Evolutionary conservation across 92 coral and sea anemone genomes (phyloP).

Genomic region (Scolanthus callimorphus): DNA sequence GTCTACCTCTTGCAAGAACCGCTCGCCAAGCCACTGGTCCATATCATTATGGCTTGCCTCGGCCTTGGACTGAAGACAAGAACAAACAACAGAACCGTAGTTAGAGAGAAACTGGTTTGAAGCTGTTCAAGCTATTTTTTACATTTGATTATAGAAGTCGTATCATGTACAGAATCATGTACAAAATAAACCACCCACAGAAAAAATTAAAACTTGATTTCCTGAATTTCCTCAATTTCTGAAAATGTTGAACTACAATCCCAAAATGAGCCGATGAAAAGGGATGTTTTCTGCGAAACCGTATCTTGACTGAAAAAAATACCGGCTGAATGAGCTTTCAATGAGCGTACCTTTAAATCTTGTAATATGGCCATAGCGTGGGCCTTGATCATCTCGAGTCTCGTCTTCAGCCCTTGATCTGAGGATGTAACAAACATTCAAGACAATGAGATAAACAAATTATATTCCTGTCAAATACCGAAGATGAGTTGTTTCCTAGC

Average conservation of each 20-base stretch:
- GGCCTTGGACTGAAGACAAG: slow-evolving; percentile 77
- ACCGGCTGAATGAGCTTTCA: no score
- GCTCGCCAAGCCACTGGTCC: slow-evolving; percentile 94
- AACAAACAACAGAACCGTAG: not conserved
- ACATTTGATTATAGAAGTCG: not conserved
- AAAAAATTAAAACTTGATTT: no score
- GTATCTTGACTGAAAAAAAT: no score
- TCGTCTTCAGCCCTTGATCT: slow-evolving; percentile 80
- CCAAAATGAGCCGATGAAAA: no score
- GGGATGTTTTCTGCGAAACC: no score
- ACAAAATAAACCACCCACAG: no score
- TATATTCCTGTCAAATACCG: no score
- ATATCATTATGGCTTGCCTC: slow-evolving; percentile 83
- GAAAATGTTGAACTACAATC: no score
- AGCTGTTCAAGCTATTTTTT: not conserved
- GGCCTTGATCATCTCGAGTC: slow-evolving; percentile 82
- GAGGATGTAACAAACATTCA: no score
- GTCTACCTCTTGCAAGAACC: slow-evolving; percentile 89
- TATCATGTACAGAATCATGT: not conserved
- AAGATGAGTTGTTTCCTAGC: no score
- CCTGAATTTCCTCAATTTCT: no score
- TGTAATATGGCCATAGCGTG: slow-evolving; percentile 87
- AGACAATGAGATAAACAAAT: no score
- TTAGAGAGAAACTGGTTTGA: not conserved
- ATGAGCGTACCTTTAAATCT: slow-evolving; percentile 92